Conservation (phyloP, 2,797 vertebrate genomes). For the Botia almorhae region DNA sequence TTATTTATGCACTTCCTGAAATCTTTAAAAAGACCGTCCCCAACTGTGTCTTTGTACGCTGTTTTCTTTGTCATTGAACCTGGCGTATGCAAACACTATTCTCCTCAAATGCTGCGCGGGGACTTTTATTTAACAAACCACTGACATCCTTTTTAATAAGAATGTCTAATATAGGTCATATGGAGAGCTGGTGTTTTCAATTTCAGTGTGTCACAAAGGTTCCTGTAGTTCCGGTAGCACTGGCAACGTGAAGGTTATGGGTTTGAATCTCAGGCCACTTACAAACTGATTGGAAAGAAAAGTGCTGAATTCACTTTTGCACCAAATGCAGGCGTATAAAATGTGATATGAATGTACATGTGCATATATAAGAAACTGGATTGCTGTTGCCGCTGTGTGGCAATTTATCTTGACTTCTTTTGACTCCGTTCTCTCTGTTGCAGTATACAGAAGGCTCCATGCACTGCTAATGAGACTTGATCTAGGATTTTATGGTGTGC, state of each 20-base stretch:
- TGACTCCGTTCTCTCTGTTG: slow-evolving; percentile 32
- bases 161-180: slow-evolving; percentile 12
- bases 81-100: slow-evolving; percentile 26
- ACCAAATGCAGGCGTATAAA: background rate
- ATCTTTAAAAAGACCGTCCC: slow-evolving; percentile 30
- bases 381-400: slow-evolving; percentile 34
- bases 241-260: background rate
- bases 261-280: background rate
- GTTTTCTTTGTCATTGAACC: slow-evolving; percentile 33
- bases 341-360: background rate
- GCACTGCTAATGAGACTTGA: slow-evolving; percentile 57
- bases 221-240: background rate
- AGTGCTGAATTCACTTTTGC: background rate
- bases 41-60: slow-evolving; percentile 42
- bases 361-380: slow-evolving; percentile 18
- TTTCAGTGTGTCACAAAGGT: slow-evolving; percentile 27
- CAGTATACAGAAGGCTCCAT: slow-evolving; percentile 35
- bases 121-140: slow-evolving; percentile 14
- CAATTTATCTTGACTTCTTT: slow-evolving; percentile 36
- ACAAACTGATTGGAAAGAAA: no score
- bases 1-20: slow-evolving; percentile 59
- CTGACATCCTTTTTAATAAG: slow-evolving; percentile 4
- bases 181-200: slow-evolving; percentile 28
- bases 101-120: background rate
- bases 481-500: slow-evolving; percentile 40